Conservation (phyloP, 2,113 vertebrate species). For the Silurus asotus region DNA sequence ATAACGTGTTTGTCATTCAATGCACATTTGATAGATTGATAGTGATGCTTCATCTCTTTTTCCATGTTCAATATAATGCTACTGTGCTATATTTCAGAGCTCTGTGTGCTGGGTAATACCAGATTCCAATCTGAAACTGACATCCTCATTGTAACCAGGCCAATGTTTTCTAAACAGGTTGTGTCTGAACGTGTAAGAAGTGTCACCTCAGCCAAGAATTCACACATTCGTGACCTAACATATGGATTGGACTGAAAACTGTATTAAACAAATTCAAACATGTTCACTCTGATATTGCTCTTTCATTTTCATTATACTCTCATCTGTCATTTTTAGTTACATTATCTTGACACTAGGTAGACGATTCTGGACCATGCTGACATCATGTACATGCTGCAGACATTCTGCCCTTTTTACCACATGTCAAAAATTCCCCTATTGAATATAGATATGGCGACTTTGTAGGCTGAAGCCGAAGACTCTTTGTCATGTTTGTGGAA, state of each 20-base stretch:
- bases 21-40: background rate
- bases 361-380: background rate
- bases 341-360: background rate
- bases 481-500: background rate
- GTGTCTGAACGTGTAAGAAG: background rate
- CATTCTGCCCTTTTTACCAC: background rate
- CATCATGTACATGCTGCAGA: background rate
- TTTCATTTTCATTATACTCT: background rate
- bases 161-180: background rate
- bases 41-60: background rate
- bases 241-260: background rate
- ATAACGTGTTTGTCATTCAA: background rate
- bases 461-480: too few relatives aligned
- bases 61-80: background rate
- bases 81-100: background rate
- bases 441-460: too few relatives aligned
- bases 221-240: background rate
- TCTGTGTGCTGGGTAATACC: background rate
- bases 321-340: background rate
- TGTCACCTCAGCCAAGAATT: background rate
- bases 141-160: background rate
- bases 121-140: background rate
- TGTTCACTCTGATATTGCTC: background rate
- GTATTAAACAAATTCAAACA: background rate
- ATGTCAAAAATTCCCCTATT: background rate